phyloP scores from a whole-genome alignment of 2,888 invertebrate species.

The Bellardia pandia region DNA sequence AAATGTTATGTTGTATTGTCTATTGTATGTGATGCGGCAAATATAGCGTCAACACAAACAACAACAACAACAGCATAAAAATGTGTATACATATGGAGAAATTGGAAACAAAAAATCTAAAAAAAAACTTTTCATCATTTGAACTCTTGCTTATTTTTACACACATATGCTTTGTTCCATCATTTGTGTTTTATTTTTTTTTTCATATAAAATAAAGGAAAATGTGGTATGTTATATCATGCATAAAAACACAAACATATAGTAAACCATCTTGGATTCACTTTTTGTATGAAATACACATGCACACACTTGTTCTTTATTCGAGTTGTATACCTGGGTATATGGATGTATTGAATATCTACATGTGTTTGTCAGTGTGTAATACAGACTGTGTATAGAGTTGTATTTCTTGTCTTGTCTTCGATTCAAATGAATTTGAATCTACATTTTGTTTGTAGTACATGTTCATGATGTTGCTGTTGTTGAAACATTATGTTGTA shows the following conservation, averaged over 20 bases:
- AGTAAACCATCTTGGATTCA: constrained; percentile 34
- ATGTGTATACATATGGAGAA: neutral
- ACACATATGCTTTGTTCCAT: constrained; percentile 32
- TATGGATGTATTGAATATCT: neutral
- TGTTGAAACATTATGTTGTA: neutral
- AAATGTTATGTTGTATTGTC: constrained; percentile 2
- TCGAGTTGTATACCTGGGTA: neutral
- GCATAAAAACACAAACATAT: neutral
- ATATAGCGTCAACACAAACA: constrained; percentile 35
- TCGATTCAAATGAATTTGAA: constrained; percentile 53
- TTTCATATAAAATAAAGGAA: neutral
- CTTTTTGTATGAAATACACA: neutral
- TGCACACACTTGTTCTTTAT: neutral
- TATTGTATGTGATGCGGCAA: constrained; percentile 42
- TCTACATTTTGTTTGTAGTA: constrained; percentile 15
- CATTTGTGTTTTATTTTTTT: constrained; percentile 12
- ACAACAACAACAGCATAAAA: neutral
- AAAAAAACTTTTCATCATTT: constrained; percentile 41
- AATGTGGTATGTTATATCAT: constrained; percentile 59
- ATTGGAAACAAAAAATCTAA: neutral
- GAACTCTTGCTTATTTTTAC: constrained; percentile 37
- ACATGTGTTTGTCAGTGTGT: neutral
- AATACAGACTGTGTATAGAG: neutral
- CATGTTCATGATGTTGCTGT: constrained; percentile 4
- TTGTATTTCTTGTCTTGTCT: constrained; percentile 37